Conservation (phyloP, 2,888 invertebrate species). For the Papilio protenor region DNA sequence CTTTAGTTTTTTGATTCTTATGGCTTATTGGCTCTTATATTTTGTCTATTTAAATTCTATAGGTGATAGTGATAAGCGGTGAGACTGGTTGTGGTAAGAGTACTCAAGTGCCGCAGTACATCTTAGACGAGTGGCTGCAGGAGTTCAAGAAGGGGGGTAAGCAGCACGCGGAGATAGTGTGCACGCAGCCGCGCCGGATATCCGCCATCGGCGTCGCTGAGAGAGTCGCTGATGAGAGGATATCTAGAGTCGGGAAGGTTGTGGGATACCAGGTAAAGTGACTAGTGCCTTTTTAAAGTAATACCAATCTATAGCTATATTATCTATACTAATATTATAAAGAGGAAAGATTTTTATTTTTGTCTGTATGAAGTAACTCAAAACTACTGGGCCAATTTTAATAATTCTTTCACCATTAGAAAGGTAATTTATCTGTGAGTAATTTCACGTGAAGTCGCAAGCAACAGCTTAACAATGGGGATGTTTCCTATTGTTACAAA, state of each 20-base stretch:
- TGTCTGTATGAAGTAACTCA: too few relatives aligned
- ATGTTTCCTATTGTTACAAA: too few relatives aligned
- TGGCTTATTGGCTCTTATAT: too few relatives aligned
- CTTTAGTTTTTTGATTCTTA: too few relatives aligned
- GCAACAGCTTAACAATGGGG: too few relatives aligned
- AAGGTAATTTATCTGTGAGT: too few relatives aligned
- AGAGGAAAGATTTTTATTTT: too few relatives aligned
- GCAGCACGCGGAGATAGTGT: constrained; percentile 92
- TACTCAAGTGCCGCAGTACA: constrained; percentile 96
- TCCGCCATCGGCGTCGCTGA: constrained; percentile 97
- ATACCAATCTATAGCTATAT: too few relatives aligned
- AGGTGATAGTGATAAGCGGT: constrained; percentile 90
- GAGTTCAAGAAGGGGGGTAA: constrained; percentile 80
- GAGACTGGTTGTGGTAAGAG: constrained; percentile 94
- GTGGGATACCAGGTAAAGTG: constrained; percentile 88
- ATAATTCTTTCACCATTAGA: too few relatives aligned
- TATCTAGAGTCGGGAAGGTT: constrained; percentile 90
- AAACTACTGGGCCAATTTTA: too few relatives aligned
- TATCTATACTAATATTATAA: too few relatives aligned
- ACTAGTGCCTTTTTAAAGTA: background rate
- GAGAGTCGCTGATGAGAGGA: constrained; percentile 93
- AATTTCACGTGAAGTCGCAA: too few relatives aligned
- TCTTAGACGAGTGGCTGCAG: constrained; percentile 93
- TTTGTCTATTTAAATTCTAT: constrained; percentile 41
- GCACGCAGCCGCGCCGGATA: constrained; percentile 96